Evolutionary conservation across 2,888 invertebrate species (phyloP), one percentile per base, ranked within the genome.

Genomic region (Neocrepidodera transversa): DNA sequence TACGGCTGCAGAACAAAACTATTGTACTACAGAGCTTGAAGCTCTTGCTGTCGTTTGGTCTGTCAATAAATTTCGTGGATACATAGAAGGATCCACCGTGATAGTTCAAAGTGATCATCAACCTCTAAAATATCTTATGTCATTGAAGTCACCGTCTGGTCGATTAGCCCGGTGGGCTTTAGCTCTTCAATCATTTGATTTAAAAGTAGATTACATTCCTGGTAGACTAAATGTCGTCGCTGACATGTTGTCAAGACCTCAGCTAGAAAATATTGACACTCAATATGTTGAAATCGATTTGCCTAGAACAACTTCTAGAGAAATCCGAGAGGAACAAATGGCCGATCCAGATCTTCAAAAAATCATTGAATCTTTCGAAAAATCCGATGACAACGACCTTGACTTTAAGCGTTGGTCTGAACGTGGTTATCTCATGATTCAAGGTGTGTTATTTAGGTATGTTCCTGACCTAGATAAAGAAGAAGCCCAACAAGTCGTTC

Each of bases 61-160:
- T 2, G 61, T 78, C 0, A 48, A 70, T 17, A 78, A 78, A 54
- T 81, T 79, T 28, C 28, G 77, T 17, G 74, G 73, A 0, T 82
- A 78, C 56, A 64, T 82, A 0, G 77, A 78, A 45, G 76, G 78
- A 1, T 28, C 69, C 7, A 64, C 5, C 68, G 61, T 42, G 28
- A 60, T 2, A 51, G n/a, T 5, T 26, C 68, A 1, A 70, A 67
- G 47, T 11, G 38, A 26, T 14, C 23, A 4, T 49, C 69, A 3
- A 65, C 60, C 4, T 47, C 64, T 1, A 13, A 35, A 35, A 35
- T 35, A 10, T 77, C 45, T 82, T 5, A 63, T 77, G 42, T 16
- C 28, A 0, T 36, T 78, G 2, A 78, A 78, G 57, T 72, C 79
- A 6, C 76, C 76, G 0, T 71, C 72, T 7, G 78, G 23, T 23